Conservation (phyloP, 2,113 vertebrate species). For the Osmerus eperlanus region DNA sequence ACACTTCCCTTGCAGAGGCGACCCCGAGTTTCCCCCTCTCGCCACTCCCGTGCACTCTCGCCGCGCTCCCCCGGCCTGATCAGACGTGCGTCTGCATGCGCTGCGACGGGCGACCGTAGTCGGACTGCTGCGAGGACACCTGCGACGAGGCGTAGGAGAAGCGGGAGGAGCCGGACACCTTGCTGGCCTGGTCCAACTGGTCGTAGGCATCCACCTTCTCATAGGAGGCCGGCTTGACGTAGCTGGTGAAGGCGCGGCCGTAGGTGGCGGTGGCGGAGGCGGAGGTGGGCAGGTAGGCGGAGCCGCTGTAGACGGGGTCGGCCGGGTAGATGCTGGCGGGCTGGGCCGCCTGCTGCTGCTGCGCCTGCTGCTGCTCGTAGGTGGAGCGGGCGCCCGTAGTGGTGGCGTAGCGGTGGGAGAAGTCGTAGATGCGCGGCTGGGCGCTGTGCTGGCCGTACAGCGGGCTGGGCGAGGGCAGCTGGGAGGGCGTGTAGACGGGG, state of each 20-base stretch:
- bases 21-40: constrained; percentile 35
- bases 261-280: constrained; percentile 65
- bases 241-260: constrained; percentile 82
- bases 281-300: constrained; percentile 72
- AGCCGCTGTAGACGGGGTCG: constrained; percentile 73
- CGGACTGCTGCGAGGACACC: constrained; percentile 77
- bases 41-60: constrained; percentile 9
- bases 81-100: constrained; percentile 93
- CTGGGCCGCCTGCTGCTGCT: constrained; percentile 63
- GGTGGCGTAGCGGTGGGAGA: constrained; percentile 75
- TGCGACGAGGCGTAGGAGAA: constrained; percentile 85
- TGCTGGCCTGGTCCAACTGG: constrained; percentile 77
- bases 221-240: constrained; percentile 78
- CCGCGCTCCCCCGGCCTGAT: constrained; percentile 35
- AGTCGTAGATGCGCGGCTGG: constrained; percentile 79
- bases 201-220: constrained; percentile 80
- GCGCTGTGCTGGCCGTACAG: constrained; percentile 69
- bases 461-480: constrained; percentile 70
- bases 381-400: constrained; percentile 65
- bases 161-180: constrained; percentile 75
- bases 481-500: constrained; percentile 74
- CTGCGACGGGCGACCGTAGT: constrained; percentile 79
- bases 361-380: constrained; percentile 75
- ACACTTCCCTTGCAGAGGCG: constrained; percentile 35
- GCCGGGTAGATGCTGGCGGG: constrained; percentile 67